Evolutionary conservation across 2,113 vertebrate species (phyloP).

Genomic region (Furnarius figulus): DNA sequence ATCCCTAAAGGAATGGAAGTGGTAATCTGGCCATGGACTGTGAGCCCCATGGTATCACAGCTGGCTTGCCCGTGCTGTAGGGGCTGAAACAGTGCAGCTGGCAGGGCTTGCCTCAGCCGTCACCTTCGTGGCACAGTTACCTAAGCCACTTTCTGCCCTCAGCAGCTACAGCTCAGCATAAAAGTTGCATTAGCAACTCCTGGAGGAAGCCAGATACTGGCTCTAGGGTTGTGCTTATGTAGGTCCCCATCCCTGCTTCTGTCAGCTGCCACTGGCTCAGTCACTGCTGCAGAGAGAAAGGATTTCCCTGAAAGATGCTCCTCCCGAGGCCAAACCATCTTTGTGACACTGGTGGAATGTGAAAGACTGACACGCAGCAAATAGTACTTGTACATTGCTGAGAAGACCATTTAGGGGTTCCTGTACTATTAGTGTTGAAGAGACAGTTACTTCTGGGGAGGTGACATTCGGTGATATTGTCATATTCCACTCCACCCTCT

Average conservation of each 20-base stretch:
- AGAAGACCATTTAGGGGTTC: background rate
- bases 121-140: background rate
- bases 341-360: background rate
- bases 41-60: background rate
- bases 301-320: background rate
- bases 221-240: background rate
- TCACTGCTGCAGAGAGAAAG: background rate
- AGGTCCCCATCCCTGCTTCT: background rate
- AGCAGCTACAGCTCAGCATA: background rate
- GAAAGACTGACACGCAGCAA: background rate
- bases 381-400: background rate
- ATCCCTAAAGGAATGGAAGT: background rate
- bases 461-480: background rate
- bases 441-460: background rate
- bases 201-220: background rate
- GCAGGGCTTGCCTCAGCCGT: background rate
- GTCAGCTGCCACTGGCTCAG: background rate
- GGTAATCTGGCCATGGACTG: background rate
- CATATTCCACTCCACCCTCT: constrained; percentile 70
- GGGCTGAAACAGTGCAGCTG: background rate
- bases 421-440: background rate
- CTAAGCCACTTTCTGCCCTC: background rate
- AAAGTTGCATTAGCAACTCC: background rate
- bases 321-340: background rate
- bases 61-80: background rate